Conservation (phyloP, 2,797 vertebrate species). For the Ctenosaura bakeri region DNA sequence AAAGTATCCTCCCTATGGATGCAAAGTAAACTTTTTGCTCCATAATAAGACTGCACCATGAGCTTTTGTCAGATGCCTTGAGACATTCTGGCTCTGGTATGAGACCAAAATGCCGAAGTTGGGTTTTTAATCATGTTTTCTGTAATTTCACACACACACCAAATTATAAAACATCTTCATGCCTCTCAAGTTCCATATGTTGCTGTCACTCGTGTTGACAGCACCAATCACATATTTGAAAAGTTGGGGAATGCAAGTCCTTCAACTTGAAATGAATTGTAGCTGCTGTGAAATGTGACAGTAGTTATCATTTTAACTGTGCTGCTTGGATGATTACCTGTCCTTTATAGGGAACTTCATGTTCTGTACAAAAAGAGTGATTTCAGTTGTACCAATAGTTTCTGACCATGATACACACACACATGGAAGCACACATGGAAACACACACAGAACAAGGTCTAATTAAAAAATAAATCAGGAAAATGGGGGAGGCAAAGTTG, state of each 20-base stretch:
- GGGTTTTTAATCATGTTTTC: too few species aligned
- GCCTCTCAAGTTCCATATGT: background rate
- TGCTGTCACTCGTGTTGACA: constrained; percentile 4
- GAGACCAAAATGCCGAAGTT: too few species aligned
- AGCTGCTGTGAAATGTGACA: background rate
- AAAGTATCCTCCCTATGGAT: too few species aligned
- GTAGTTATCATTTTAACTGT: background rate
- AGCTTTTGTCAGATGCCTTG: too few species aligned
- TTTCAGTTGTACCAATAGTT: background rate
- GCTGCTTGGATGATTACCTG: background rate
- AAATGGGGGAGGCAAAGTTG: background rate
- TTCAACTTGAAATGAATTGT: background rate
- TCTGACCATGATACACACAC: too few species aligned
- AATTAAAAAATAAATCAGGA: background rate
- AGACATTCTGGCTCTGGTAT: too few species aligned
- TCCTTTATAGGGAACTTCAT: background rate
- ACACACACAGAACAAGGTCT: background rate
- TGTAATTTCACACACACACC: too few species aligned
- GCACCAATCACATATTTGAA: background rate
- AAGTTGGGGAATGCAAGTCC: background rate
- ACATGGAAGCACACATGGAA: background rate
- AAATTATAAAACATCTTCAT: constrained; percentile 8
- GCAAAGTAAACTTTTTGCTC: too few species aligned
- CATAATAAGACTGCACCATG: too few species aligned
- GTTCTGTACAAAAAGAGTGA: background rate